Evolutionary conservation across 2,797 vertebrate genomes (phyloP).

Genomic region (Silurus aristotelis): DNA sequence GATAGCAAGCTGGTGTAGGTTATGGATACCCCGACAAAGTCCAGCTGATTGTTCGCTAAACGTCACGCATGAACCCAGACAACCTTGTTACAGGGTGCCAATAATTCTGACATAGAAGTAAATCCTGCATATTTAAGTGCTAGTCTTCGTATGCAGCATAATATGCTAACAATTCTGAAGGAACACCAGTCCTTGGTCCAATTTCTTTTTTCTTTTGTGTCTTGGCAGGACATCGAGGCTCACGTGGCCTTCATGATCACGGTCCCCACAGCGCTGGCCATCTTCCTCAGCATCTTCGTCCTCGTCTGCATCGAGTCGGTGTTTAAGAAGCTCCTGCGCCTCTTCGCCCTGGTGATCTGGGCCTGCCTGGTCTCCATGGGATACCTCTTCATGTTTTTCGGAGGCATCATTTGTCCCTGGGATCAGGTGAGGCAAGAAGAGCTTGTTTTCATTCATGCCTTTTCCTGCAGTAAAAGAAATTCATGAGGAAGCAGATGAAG

Average conservation of each 20-base stretch:
- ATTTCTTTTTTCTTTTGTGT: background rate
- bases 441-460: constrained; percentile 42
- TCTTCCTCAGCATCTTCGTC: constrained; percentile 95
- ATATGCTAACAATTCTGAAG: too few relatives aligned
- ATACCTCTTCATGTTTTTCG: constrained; percentile 97
- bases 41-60: too few relatives aligned
- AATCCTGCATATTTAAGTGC: too few relatives aligned
- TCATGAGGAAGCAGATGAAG: constrained; percentile 10
- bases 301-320: constrained; percentile 95
- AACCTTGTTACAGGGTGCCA: background rate
- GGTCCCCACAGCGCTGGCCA: constrained; percentile 93
- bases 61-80: too few relatives aligned
- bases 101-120: background rate
- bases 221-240: constrained; percentile 85
- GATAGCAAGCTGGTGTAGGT: too few relatives aligned
- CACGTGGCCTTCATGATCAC: constrained; percentile 96
- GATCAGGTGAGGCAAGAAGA: constrained; percentile 86
- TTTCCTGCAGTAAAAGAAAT: constrained; percentile 7
- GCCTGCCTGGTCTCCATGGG: constrained; percentile 93
- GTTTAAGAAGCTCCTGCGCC: constrained; percentile 92
- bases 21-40: background rate
- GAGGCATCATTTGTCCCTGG: constrained; percentile 93
- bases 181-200: too few relatives aligned
- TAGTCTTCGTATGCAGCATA: too few relatives aligned
- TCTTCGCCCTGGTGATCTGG: constrained; percentile 96